These are phyloP conservation scores for Martes martes DNA, from an alignment of 2,113 vertebrate species.

Conservation along the genomic window DNA sequence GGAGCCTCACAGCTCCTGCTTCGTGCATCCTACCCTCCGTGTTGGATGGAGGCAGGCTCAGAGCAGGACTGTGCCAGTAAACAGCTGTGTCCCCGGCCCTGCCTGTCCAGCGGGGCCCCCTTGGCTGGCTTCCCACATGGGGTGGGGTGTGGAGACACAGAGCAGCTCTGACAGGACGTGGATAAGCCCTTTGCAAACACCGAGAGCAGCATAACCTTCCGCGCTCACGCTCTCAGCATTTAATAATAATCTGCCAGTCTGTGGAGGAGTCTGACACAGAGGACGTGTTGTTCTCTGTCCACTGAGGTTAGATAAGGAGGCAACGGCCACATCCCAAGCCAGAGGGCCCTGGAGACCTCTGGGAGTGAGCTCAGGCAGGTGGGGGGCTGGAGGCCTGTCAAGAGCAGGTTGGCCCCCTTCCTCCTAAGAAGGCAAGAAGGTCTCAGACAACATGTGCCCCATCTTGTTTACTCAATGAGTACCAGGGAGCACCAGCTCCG, in stretches of 20 bases:
- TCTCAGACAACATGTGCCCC: neutral
- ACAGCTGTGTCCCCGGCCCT: neutral
- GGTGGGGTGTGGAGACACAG: neutral
- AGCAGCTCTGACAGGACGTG: neutral
- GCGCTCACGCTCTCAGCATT: neutral
- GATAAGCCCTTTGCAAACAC: constrained; percentile 7
- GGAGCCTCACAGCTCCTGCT: neutral
- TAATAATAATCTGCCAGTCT: neutral
- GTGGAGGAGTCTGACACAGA: neutral
- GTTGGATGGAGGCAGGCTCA: neutral
- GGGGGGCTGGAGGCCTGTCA: neutral
- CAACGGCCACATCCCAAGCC: neutral
- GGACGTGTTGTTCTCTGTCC: neutral
- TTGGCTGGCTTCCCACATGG: accelerated
- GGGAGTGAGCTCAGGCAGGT: neutral
- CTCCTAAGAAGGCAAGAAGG: neutral
- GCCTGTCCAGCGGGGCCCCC: neutral
- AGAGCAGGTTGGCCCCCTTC: neutral
- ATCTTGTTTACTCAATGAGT: neutral
- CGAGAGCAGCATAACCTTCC: neutral
- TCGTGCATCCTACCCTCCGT: neutral
- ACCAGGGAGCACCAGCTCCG: accelerated
- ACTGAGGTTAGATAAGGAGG: neutral
- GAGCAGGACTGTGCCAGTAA: neutral
- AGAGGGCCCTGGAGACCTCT: neutral